Base-by-base conservation (phyloP, 1,140 invertebrate genomes). In the Oreohelix idahoensis region DNA sequence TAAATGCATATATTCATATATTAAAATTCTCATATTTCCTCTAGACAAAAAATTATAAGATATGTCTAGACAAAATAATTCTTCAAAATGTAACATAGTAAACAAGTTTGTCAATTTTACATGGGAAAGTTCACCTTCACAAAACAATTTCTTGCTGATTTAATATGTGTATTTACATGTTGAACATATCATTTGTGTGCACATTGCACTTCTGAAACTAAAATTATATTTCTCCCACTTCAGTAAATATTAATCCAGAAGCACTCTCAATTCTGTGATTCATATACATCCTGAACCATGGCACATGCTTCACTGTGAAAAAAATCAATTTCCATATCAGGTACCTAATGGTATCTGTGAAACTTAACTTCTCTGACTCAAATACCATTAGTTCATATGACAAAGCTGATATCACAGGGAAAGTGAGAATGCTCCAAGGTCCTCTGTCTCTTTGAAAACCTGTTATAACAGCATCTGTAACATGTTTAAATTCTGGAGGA, bases 401-500 rank as follows among this genome's bases (percentile, higher is more conserved):
- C 29, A 77, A 51, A 35, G 42, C 49, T 77, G n/a, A 32, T 51
- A 79, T 66, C 4, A 79, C 77, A 66, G 77, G 77, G 11, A 66
- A 66, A 39, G 77, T 38, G 26, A 79, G 42, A 15, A 79, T 39
- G 15, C 29, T 66, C 36, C 51, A 8, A 74, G 23, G 11, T 20
- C 38, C 20, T 36, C 23, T 36, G 5, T 13, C 23, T 23, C 20
- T 8, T n/a, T 39, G 51, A 42, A 79, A 63, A 29, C 32, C 86
- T 36, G 83, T 63, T n/a, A 83, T 77, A 53, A 85, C 85, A n/a
- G 86, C 84, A 23, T 83, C 51, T 17, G 84, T 80, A 86, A 88
- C 83, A 29, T 49, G 49, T 39, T 83, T 51, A 84, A 86, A 87
- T 11, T 87, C 70, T 39, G 51, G 8, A 36, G 86, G 87, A 51